Evolutionary conservation across 2,113 vertebrate species (phyloP).

Genomic region (Casuarius casuarius): DNA sequence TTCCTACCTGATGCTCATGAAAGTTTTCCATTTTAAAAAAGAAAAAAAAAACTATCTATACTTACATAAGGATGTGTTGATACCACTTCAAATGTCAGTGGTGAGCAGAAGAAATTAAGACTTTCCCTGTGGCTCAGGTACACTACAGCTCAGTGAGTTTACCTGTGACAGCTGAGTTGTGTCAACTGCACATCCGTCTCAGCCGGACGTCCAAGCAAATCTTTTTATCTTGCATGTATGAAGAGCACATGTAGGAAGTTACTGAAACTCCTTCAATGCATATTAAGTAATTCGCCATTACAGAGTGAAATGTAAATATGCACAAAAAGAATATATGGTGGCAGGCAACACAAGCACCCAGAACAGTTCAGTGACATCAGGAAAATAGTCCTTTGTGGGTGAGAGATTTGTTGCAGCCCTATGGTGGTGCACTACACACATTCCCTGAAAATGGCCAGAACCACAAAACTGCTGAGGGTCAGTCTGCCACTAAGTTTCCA

Average conservation of each 20-base stretch:
- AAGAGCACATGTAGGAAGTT: not conserved
- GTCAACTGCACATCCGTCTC: not conserved
- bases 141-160: not conserved
- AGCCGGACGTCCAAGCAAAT: not conserved
- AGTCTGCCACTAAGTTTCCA: not conserved
- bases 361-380: not conserved
- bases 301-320: not conserved
- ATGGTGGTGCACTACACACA: not conserved
- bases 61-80: not conserved
- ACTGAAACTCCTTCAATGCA: not conserved
- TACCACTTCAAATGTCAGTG: not conserved
- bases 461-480: not conserved
- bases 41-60: not conserved
- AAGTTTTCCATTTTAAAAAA: not conserved
- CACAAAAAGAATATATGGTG: not conserved
- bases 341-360: not conserved
- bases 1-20: not conserved
- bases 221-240: not conserved
- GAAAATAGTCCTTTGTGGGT: not conserved
- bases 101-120: not conserved
- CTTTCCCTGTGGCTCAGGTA: not conserved
- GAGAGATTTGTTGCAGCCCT: not conserved
- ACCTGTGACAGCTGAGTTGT: not conserved
- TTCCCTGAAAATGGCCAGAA: not conserved
- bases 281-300: not conserved